phyloP scores from a whole-genome alignment of 2,113 vertebrate species.

The Mormoops blainvillei region DNA sequence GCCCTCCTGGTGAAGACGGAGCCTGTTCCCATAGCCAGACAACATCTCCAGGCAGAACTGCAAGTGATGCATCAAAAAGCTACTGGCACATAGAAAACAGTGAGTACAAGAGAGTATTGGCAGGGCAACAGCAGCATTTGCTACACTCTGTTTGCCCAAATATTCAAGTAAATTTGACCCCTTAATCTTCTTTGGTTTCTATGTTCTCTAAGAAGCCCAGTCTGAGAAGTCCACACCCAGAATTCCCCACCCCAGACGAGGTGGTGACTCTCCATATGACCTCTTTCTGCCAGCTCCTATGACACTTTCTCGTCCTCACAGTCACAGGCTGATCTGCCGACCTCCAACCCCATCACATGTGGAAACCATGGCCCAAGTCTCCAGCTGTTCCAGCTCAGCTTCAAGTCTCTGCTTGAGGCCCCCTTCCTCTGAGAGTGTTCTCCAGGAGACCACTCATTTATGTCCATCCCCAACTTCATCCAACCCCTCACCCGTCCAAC shows the following conservation, averaged over 20 bases:
- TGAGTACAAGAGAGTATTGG: neutral
- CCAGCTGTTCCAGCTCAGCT: neutral
- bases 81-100: neutral
- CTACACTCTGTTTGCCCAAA: neutral
- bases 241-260: neutral
- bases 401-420: neutral
- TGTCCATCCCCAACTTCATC: neutral
- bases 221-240: neutral
- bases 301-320: neutral
- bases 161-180: neutral
- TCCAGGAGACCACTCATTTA: rapidly evolving
- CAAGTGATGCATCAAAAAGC: neutral
- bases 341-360: neutral
- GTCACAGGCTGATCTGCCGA: neutral
- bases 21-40: neutral
- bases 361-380: neutral
- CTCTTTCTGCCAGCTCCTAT: neutral
- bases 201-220: neutral
- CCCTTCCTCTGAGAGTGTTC: neutral
- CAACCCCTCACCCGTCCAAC: neutral
- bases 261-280: neutral
- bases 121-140: neutral
- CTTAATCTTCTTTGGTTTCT: neutral
- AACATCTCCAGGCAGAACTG: neutral
- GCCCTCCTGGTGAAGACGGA: neutral